Base-by-base conservation (phyloP, 1,140 invertebrate species). In the Hypsibius dujardini region DNA sequence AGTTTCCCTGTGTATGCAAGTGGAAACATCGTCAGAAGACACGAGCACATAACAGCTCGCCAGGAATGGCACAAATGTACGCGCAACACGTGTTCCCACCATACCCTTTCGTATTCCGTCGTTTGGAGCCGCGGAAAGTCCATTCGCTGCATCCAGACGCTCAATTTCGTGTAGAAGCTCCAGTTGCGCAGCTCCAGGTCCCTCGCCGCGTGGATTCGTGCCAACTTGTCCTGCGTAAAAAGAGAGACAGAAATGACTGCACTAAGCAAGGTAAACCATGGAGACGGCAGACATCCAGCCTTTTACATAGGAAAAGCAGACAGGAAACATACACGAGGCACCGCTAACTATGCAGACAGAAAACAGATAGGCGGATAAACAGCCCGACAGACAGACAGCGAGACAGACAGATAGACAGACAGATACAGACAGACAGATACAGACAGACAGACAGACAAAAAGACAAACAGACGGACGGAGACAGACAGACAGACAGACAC, bases 131-230 rank as follows among this genome's bases (percentile, higher is more conserved):
- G 50, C 50, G 50, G 50, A 56, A 56, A 56, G 50, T 56, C 50
- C 50, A 56, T 56, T 56, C 50, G 7, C n/a, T 56, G 50, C 50
- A 56, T 56, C 50, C 50, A 56, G 50, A 56, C 50, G n/a, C n/a
- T 56, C 50, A 56, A n/a, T 56, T 56, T 56, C 7, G 50, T 56
- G 50, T 56, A n/a, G 50, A 56, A 56, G 50, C 50, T 56, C 50
- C 50, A 56, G n/a, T 56, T 56, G 7, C 50, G 7, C 7, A n/a
- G 7, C n/a, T 56, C 50, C 50, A 56, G 50, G 7, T 56, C 50
- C 50, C n/a, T 56, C 7, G 50, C 50, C n/a, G 50, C 50, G 50
- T 56, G 7, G 50, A n/a, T n/a, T 56, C n/a, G 7, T n/a, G n/a
- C 7, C 50, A 12, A n/a, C 7, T 7, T n/a, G n/a, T 56, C 50